Conservation (phyloP, 2,888 invertebrate genomes). For the Anticlea derivata region DNA sequence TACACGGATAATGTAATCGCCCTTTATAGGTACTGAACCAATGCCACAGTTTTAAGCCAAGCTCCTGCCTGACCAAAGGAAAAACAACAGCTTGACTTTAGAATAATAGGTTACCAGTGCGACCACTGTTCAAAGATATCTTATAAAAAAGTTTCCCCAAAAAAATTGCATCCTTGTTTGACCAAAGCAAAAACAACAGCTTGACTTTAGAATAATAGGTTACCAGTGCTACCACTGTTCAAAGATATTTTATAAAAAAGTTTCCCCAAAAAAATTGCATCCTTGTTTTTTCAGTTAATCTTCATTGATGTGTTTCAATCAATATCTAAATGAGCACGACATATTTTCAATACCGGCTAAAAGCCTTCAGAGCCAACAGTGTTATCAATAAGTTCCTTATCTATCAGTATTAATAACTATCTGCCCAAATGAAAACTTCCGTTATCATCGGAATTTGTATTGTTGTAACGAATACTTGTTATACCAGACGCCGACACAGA, state of each 20-base stretch:
- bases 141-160: too few species aligned
- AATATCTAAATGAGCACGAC: too few species aligned
- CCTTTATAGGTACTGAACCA: conserved; percentile 5
- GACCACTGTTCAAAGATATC: too few species aligned
- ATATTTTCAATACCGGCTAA: neutral
- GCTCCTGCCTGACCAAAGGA: conserved; percentile 9
- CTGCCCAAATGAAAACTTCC: conserved; percentile 26
- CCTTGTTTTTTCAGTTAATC: neutral
- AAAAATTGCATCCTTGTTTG: too few species aligned
- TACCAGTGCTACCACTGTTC: neutral
- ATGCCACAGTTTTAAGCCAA: neutral
- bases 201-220: neutral
- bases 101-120: neutral
- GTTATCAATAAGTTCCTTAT: conserved; percentile 11
- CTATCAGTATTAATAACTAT: conserved; percentile 4
- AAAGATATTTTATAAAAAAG: too few species aligned
- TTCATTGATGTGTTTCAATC: too few species aligned
- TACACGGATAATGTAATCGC: conserved; percentile 14
- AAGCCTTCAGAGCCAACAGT: neutral
- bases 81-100: neutral
- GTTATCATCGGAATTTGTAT: conserved; percentile 2
- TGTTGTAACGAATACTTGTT: neutral
- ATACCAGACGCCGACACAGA: conserved; percentile 3
- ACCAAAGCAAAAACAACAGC: conserved; percentile 5
- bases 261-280: too few species aligned